These are phyloP conservation scores for Macaria notata DNA, from an alignment of 2,888 invertebrate species.

Conservation along the genomic window DNA sequence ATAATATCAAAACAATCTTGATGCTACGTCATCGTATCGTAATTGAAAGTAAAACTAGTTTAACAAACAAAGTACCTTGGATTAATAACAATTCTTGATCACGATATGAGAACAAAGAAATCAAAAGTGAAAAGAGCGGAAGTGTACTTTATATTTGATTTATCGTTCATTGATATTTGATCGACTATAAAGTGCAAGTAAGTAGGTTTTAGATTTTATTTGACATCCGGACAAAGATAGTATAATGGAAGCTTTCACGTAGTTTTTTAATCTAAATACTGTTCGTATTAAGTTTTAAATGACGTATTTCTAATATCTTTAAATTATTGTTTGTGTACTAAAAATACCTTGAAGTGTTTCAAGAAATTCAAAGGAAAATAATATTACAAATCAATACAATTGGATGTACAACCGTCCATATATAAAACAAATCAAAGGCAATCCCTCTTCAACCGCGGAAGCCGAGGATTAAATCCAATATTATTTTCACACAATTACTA, in stretches of 20 bases:
- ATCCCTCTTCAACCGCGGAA: conserved; percentile 38
- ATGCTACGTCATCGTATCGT: conserved; percentile 41
- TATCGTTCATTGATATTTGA: conserved; percentile 23
- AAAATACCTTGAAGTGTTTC: no score
- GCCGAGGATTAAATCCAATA: conserved; percentile 44
- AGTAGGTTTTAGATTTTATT: conserved; percentile 10
- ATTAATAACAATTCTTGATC: conserved; percentile 49
- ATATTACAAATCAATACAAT: no score
- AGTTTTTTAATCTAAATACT: no score
- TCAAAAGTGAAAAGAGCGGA: conserved; percentile 38
- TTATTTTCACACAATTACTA: conserved; percentile 75
- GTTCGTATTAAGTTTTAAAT: no score
- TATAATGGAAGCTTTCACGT: no score
- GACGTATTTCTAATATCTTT: no score
- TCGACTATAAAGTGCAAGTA: conserved; percentile 6
- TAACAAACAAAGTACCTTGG: conserved; percentile 40
- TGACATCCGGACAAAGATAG: conserved; percentile 3
- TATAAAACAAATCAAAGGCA: conserved; percentile 17
- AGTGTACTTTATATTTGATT: conserved; percentile 19
- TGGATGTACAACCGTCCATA: no score
- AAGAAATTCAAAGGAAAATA: no score
- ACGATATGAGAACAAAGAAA: conserved; percentile 45
- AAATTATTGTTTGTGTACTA: no score
- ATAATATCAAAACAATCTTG: conserved; percentile 10
- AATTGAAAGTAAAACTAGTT: conserved; percentile 54